Evolutionary conservation across 1,140 invertebrate genomes (phyloP), one percentile per base, ranked within the genome.

Genomic region (Mylabris phalerata): DNA sequence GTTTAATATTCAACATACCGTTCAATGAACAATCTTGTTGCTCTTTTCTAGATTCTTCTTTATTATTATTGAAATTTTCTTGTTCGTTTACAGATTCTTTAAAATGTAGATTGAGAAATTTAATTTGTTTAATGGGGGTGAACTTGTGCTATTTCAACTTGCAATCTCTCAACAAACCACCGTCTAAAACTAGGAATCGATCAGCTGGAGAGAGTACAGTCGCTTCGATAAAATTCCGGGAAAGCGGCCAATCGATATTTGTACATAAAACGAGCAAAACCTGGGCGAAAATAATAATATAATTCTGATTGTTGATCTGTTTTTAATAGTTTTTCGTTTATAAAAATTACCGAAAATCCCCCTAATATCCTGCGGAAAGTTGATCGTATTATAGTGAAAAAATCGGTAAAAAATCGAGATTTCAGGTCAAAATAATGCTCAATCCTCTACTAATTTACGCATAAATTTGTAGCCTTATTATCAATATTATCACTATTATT

Each of bases 131-230:
- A 19, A 19, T 19, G 19, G 19, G 19, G 41, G 3, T 42, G 9
- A 7, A 42, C 5, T 42, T 10, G 9, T 42, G 41, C 9, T 57
- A 38, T 47, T 55, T 52, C 64, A 44, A 63, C 61, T 63, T 50
- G 52, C 58, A 58, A 19, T 19, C 19, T 19, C 19, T 19, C 19
- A 19, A 19, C 19, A 19, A 19, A 32, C 27, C 3, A 32, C 32
- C 32, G 4, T 32, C 32, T 5, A 4, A 51, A 47, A 59, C 58
- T 44, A 58, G 57, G 62, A 61, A 66, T 66, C 64, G 64, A 66
- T 66, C 64, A 64, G 64, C 64, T 66, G 64, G 58, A 54, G 19
- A 19, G 32, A 51, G 64, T 63, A 63, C 61, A 63, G 40, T 63
- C 62, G 38, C 39, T n/a, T 51, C 42, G 41, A 47, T 48, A 55